Conservation (phyloP, 2,113 vertebrate species). For the Spea bombifrons region DNA sequence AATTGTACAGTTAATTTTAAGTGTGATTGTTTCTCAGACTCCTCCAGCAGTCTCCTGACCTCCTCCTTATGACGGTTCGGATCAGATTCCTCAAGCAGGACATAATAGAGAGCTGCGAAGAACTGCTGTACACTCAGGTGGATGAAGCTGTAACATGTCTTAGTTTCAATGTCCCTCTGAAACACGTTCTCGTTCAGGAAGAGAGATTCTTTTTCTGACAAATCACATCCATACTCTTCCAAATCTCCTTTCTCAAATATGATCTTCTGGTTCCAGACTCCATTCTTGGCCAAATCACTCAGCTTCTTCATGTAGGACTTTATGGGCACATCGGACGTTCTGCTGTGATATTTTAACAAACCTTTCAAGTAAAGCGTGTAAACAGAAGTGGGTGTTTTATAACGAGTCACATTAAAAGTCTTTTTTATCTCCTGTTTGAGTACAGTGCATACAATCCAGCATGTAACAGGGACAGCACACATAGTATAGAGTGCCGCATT, state of each 20-base stretch:
- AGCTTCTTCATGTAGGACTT: constrained; percentile 30
- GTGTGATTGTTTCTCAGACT: constrained; percentile 49
- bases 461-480: constrained; percentile 54
- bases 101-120: constrained; percentile 56
- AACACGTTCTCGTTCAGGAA: constrained; percentile 58
- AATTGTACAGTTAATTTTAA: constrained; percentile 50
- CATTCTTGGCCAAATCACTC: constrained; percentile 55
- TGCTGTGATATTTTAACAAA: constrained; percentile 13
- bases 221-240: constrained; percentile 46
- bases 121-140: constrained; percentile 67
- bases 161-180: constrained; percentile 35
- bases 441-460: constrained; percentile 57
- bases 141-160: constrained; percentile 58
- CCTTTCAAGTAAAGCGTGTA: constrained; percentile 58
- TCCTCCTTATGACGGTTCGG: constrained; percentile 36
- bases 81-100: constrained; percentile 23
- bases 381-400: constrained; percentile 50
- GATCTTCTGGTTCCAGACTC: constrained; percentile 62
- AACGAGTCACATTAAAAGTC: background rate
- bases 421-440: constrained; percentile 49
- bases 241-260: constrained; percentile 60
- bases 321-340: background rate
- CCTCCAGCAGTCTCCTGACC: constrained; percentile 51
- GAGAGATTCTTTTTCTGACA: constrained; percentile 37
- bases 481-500: constrained; percentile 52